Evolutionary conservation across 1,140 invertebrate species (phyloP), one percentile per base, ranked within the genome.

Genomic region (Dufourea novaeangliae): DNA sequence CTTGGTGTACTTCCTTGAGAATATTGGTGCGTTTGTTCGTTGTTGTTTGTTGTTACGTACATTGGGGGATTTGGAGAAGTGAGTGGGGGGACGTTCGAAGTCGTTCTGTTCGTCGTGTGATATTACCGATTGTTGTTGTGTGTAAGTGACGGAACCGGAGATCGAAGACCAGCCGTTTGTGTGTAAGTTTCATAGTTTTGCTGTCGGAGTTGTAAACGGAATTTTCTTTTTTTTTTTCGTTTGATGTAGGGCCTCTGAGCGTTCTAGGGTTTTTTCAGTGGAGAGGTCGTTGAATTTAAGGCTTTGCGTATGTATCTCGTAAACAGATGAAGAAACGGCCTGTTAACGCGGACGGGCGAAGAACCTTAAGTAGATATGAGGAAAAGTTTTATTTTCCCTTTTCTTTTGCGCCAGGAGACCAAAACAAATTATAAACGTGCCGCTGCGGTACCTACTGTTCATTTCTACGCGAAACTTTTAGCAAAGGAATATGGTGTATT

Each of bases 71-170:
- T 29, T 12, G 27, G 27, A 20, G 6, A n/a, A 32, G 54, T 57
- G 54, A 12, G 54, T 17, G 54, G 14, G 41, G 54, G 14, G 41
- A 44, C 17, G 41, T 44, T 14, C 5, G 46, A 50, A 8, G 46
- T 50, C n/a, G 46, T 50, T 50, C n/a, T n/a, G n/a, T 50, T 50
- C 46, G 46, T 50, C 20, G 20, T 50, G 46, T 50, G 46, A 50
- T 50, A n/a, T n/a, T n/a, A n/a, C n/a, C n/a, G n/a, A n/a, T 50
- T n/a, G 20, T 50, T 17, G 46, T 57, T 14, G 27, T 27, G 14
- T 6, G 54, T 27, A 20, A 17, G 27, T 57, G 20, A 32, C 32
- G 6, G 29, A 32, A 32, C 54, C 5, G 27, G 27, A 20, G 27
- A 32, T 57, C 54, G 27, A 57, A 8, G 54, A 20, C 50, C 34